Conservation (phyloP, 64 coral and sea anemone genomes). For the Pocillopora damicornis region DNA sequence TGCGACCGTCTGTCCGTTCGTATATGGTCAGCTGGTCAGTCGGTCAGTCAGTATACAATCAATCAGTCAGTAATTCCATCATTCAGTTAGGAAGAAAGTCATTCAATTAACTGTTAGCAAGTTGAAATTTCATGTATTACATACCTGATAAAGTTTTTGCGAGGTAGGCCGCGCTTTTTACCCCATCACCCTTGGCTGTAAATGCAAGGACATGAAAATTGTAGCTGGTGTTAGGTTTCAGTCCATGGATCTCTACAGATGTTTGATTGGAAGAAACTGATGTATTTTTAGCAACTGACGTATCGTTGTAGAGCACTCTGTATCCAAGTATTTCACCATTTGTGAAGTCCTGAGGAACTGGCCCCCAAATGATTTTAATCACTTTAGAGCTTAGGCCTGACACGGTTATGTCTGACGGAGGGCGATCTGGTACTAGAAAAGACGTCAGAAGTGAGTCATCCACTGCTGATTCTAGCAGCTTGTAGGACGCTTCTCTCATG, state of each 20-base stretch:
- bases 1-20: no score
- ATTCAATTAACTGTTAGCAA: background rate
- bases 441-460: background rate
- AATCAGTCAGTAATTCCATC: no score
- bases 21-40: no score
- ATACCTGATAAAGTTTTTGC: background rate
- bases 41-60: no score
- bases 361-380: background rate
- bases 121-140: background rate
- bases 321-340: constrained; percentile 24
- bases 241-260: background rate
- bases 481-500: no score
- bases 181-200: constrained; percentile 3
- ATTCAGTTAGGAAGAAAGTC: no score
- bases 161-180: background rate
- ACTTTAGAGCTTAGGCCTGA: background rate
- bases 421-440: constrained; percentile 21
- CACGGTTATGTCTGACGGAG: background rate
- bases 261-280: background rate
- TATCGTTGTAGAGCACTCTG: background rate
- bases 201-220: constrained; percentile 24
- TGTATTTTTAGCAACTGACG: background rate
- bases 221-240: background rate
- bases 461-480: no score
- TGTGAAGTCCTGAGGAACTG: constrained; percentile 2